Base-by-base conservation (phyloP, 2,797 vertebrate genomes). In the Danio kyathit region DNA sequence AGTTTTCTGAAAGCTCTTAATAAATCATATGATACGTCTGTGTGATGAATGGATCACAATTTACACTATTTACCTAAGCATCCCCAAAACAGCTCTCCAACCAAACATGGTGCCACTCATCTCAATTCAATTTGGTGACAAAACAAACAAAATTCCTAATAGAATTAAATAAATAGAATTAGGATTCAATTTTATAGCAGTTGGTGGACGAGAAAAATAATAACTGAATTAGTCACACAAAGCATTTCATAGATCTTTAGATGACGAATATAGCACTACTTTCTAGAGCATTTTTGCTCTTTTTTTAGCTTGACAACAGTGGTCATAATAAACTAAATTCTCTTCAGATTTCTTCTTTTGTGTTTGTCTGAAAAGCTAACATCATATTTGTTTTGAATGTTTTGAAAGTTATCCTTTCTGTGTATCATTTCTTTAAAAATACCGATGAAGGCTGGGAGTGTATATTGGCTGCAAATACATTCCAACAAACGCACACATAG, bases 401-500 rank as follows among this genome's bases (percentile, higher is more conserved):
- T 16, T n/a, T 6, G 6, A 71, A 29, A 52, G 43, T 17, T 8
- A 4, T 17, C 0, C 7, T 57, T 72, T 72, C 19, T 19, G 17
- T 57, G 14, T 43, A 44, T 17, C 4, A 12, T 72, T 44, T 57
- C 5, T 57, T 21, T 72, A 43, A 72, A n/a, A 56, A 21, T 19
- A 57, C 40, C 13, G 0, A 9, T 48, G 13, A 60, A 10, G 13
- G 40, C 19, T 48, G 3, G 43, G 38, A 48, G 16, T 54, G 17
- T 48, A 16, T 11, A 54, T 13, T 44, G 5, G 17, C 61, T 46
- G 51, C 21, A 74, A 69, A 74, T 14, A 76, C 21, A 86, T 40
- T 73, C 51, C 63, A 38, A 52, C 49, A 59, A 76, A 79, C 54
- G 51, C 80, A 79, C 79, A 66, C 81, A 83, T 88, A 90, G 88